Percentiles rank a stretch among this genome's conserved stretches.
Conservation (phyloP, 2,888 invertebrate genomes). For the Rapana venosa region DNA sequence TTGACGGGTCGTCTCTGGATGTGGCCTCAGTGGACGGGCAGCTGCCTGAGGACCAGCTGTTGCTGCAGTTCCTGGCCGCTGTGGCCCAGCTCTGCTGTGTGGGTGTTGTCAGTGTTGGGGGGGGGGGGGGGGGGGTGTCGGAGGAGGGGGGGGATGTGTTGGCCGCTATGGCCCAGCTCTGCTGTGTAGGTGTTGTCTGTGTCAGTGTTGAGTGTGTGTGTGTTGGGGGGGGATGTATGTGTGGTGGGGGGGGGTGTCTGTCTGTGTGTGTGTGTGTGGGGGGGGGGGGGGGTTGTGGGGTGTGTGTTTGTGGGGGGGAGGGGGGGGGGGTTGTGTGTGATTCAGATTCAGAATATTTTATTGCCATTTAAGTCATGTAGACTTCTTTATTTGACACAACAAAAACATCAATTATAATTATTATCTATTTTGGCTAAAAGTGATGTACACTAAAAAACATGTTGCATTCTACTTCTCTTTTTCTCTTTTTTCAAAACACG, state of each 20-base stretch:
- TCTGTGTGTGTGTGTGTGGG: neutral
- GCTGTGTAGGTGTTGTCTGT: constrained; percentile 11
- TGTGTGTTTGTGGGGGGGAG: no score
- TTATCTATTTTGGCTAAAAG: no score
- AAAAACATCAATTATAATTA: no score
- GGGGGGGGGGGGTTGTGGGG: neutral
- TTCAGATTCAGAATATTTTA: no score
- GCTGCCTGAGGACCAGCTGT: constrained; percentile 14
- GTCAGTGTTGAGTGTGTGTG: neutral
- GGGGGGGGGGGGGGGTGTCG: no score
- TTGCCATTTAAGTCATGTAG: no score
- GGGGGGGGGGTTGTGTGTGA: no score
- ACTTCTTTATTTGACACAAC: no score
- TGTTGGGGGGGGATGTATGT: neutral
- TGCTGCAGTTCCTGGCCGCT: constrained; percentile 13
- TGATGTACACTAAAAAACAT: no score
- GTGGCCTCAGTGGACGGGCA: neutral
- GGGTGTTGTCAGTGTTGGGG: neutral
- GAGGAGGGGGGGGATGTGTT: no score
- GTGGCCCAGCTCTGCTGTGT: constrained; percentile 25
- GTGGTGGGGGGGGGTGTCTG: neutral
- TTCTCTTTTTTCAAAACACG: no score
- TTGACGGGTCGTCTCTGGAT: constrained; percentile 24
- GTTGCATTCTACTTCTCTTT: no score
- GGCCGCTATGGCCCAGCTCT: neutral